Evolutionary conservation across 2,113 vertebrate genomes (phyloP).

Genomic region (Cyanistes caeruleus): DNA sequence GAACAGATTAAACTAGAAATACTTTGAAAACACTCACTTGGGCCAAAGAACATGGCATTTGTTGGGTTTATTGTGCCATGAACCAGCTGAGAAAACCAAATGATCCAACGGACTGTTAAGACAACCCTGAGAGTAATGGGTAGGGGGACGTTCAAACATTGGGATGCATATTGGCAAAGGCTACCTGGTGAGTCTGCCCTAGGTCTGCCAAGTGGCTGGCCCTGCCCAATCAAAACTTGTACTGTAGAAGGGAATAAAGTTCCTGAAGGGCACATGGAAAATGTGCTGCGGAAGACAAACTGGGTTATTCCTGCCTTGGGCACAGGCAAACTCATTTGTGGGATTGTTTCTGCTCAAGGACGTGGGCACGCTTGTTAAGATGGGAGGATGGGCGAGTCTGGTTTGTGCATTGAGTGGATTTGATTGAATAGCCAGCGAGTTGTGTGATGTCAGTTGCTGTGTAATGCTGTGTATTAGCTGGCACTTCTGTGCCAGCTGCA

Average conservation of each 20-base stretch:
- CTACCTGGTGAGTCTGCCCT: background rate
- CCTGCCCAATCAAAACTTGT: background rate
- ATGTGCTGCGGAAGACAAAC: background rate
- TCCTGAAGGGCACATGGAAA: background rate
- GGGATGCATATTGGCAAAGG: background rate
- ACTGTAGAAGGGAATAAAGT: background rate
- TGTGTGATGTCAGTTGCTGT: background rate
- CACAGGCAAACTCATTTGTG: background rate
- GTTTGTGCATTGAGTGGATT: background rate
- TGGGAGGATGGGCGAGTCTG: rapidly evolving
- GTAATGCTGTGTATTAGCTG: background rate
- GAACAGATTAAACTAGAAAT: background rate
- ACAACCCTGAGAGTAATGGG: background rate
- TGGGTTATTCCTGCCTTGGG: background rate
- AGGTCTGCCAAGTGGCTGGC: background rate
- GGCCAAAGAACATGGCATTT: background rate
- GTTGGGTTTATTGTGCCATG: background rate
- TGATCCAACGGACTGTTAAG: background rate
- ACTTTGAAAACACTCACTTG: background rate
- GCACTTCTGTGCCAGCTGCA: background rate
- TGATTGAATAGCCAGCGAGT: background rate
- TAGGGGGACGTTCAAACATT: background rate
- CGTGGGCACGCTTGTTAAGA: background rate
- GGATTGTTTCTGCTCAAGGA: background rate
- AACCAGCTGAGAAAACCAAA: background rate